Evolutionary conservation across 1,140 invertebrate species (phyloP), one percentile per base, ranked within the genome.

Genomic region (Oedothorax gibbosus): DNA sequence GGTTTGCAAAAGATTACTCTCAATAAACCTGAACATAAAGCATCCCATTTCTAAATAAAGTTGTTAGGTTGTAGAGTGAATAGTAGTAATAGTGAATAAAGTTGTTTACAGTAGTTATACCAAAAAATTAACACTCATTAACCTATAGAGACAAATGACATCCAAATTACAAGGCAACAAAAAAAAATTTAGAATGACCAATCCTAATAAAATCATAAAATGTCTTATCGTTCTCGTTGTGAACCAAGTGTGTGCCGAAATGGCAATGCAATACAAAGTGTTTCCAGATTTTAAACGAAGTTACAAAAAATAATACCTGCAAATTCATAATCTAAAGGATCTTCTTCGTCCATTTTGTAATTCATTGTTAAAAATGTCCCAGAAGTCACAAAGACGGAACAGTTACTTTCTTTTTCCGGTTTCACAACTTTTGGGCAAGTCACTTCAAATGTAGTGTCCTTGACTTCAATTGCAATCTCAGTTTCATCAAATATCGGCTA

Each of bases 401-500:
- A 73, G 11, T 65, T 35, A 15, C 15, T 53, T n/a, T 53, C 9
- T 53, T 11, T 53, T 64, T 64, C 69, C 20, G 69, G 69, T 21
- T 64, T n/a, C 5, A 73, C 68, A 21, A 82, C 80, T 15, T 14
- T 53, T 5, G 80, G 80, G n/a, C 80, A 82, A 12, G 62, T 14
- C 2, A 82, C n/a, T 8, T 64, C n/a, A n/a, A 64, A 82, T n/a
- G 0, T 53, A 14, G 53, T 21, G n/a, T 65, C 50, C 12, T 20
- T 12, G n/a, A 72, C 69, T 64, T 64, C 69, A 15, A 82, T 49
- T 9, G 35, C 53, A 12, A 82, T 65, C 0, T 35, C 14, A 20
- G 15, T 3, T 64, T 82, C 80, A 51, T 50, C 69, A 82, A 73
- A 72, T 60, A 73, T 21, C 35, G 35, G 15, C 80, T 82, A 65